Conservation (phyloP, 1,140 invertebrate genomes). For the Pogonus chalceus region DNA sequence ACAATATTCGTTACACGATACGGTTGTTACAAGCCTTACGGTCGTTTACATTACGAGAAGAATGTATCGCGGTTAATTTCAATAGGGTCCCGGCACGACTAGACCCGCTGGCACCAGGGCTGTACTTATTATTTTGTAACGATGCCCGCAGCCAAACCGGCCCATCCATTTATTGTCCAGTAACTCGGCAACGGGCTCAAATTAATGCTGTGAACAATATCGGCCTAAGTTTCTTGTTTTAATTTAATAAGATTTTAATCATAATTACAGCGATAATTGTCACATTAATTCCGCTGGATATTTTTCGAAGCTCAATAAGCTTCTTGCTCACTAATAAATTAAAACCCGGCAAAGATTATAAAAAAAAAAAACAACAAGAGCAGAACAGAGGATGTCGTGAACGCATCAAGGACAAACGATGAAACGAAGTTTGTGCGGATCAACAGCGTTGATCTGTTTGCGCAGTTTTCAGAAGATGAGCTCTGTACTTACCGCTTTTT, state of each 20-base stretch:
- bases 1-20: background rate
- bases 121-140: no score
- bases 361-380: background rate
- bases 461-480: background rate
- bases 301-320: background rate
- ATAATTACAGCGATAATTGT: conserved; percentile 1
- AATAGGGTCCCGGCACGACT: no score
- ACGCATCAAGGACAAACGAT: background rate
- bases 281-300: background rate
- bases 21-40: background rate
- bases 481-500: conserved; percentile 61
- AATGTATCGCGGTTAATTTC: background rate
- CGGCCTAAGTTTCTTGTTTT: background rate
- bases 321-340: background rate
- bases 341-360: background rate
- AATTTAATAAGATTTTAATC: conserved; percentile 8
- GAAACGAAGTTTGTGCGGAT: background rate
- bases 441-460: background rate
- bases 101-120: no score
- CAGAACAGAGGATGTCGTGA: background rate
- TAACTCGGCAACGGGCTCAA: no score
- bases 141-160: no score
- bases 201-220: background rate
- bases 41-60: background rate
- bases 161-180: no score